A percentile compares a stretch with the other conserved stretches of the same genome.
phyloP scores from a whole-genome alignment of 2,888 invertebrate species.

The Malthinus flaveolus region DNA sequence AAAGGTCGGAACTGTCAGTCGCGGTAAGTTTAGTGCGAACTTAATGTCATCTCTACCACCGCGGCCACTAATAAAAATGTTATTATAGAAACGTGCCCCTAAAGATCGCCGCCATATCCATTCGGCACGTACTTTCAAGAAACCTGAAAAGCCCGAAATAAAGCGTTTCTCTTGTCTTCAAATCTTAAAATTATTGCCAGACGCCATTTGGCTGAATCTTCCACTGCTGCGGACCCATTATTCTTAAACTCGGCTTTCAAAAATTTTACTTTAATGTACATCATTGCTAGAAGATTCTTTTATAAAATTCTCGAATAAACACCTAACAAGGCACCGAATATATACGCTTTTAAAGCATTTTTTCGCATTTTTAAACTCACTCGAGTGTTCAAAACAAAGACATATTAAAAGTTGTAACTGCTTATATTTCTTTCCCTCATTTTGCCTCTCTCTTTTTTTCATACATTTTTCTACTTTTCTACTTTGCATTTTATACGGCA shows the following conservation, averaged over 20 bases:
- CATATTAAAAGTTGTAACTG: constrained; percentile 1
- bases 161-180: constrained; percentile 30
- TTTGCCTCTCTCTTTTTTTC: neutral
- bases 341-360: neutral
- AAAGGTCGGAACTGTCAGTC: constrained; percentile 45
- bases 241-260: constrained; percentile 19
- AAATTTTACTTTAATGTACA: constrained; percentile 14
- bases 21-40: constrained; percentile 46
- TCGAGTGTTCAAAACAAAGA: neutral
- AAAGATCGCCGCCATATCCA: constrained; percentile 35
- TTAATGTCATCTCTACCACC: constrained; percentile 51
- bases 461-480: neutral
- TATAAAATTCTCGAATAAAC: constrained; percentile 10
- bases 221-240: constrained; percentile 17
- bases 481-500: neutral
- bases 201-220: constrained; percentile 27
- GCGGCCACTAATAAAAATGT: constrained; percentile 52
- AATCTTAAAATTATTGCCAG: constrained; percentile 29
- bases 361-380: constrained; percentile 3
- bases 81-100: constrained; percentile 50
- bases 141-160: constrained; percentile 30
- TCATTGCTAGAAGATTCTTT: constrained; percentile 6
- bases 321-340: constrained; percentile 1
- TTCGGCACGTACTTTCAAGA: constrained; percentile 24
- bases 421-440: neutral